Base-by-base conservation (phyloP, 2,888 invertebrate species). In the Calameuta pallipes region DNA sequence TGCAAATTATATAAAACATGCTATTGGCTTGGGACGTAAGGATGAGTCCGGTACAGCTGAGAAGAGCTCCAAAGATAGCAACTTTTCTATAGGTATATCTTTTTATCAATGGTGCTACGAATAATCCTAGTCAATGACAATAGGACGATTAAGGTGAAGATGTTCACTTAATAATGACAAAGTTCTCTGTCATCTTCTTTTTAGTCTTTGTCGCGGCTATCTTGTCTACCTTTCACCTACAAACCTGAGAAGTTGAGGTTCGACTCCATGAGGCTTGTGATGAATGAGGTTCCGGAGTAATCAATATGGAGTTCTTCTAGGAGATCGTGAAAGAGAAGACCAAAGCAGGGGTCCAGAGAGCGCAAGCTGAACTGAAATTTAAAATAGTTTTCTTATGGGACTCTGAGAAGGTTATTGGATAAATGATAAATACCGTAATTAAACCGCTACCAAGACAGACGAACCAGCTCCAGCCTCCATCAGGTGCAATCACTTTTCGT, bases 381-480 rank as follows among this genome's bases (percentile, higher is more conserved):
- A 1, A 23, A 56, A 23, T 23, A 9, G 56, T 56, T 9, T 56
- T 23, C 2, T 23, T 56, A 15, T 56, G 2, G 6, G 23, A 56
- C 56, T 74, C 70, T 23, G 34, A 69, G 13, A 36, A 69, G 33
- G n/a, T 2, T 23, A 9, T 6, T 23, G 9, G 15, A 23, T 36
- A 23, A 23, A 56, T 37, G 11, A 56, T 77, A 69, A 73, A 96
- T 92, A 97, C 96, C 93, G 96, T 96, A 85, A 97, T 96, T 90
- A 96, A 92, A 91, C 96, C 96, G 87, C 96, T 96, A 87, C 97
- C 97, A 83, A 97, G 93, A 85, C 96, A 96, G 82, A 96, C 96
- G 92, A 96, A 94, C 97, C 97, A 97, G 80, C 96, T 97, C 96
- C 96, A 97, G 80, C 97, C 96, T 78, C 97, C 96, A 90, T 97